phyloP scores from a whole-genome alignment of 2,113 vertebrate genomes.

The Hydropotes inermis region DNA sequence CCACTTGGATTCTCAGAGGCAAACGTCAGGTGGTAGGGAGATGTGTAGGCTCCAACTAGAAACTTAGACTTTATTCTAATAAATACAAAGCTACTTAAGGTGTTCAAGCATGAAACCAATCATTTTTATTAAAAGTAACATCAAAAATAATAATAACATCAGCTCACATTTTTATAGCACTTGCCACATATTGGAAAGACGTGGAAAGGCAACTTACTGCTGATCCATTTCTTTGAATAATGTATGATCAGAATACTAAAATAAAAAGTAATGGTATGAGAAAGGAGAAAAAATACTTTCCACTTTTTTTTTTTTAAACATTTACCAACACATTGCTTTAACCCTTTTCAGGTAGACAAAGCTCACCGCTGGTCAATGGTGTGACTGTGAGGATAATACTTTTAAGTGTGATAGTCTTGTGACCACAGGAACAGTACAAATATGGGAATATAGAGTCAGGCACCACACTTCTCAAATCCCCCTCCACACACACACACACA shows the following conservation, averaged over 20 bases:
- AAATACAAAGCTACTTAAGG: not conserved
- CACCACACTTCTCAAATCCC: not conserved
- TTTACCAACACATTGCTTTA: not conserved
- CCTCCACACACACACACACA: not conserved
- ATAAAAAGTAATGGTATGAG: not conserved
- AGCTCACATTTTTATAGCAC: not conserved
- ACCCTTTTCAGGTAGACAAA: not conserved
- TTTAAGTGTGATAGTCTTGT: not conserved
- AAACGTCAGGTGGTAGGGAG: not conserved
- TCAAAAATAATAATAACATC: not conserved
- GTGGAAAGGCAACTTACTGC: not conserved
- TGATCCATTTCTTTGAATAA: not conserved
- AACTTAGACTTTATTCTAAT: not conserved
- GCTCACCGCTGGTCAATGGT: not conserved
- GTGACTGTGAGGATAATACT: not conserved
- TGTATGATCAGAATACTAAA: not conserved
- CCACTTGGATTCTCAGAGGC: not conserved
- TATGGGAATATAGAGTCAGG: not conserved
- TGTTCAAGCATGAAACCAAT: not conserved
- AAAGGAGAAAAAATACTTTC: not conserved
- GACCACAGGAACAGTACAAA: not conserved
- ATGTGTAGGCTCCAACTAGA: not conserved
- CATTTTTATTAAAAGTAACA: not conserved
- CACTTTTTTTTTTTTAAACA: not conserved
- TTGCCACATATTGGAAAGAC: not conserved